Evolutionary conservation across 2,797 vertebrate species (phyloP), one percentile per base, ranked within the genome.

Genomic region (Miichthys miiuy): DNA sequence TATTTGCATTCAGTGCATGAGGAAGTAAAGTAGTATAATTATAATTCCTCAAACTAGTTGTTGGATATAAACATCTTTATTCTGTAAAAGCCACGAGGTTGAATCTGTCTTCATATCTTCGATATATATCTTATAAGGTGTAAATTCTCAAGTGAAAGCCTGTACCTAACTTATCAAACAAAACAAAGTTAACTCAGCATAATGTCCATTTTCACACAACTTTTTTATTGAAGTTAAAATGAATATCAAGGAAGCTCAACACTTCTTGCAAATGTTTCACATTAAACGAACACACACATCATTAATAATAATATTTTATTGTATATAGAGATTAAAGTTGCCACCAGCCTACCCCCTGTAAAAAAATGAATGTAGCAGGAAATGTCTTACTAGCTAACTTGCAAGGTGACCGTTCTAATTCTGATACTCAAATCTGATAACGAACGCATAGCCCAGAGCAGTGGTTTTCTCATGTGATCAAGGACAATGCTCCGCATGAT

Each of bases 1-100:
- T 56, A 27, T 68, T 27, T 71, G 21, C 9, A 60, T 48, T 13
- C 9, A 20, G 5, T 21, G 21, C 30, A 30, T 64, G 30, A 56
- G 38, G 30, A 64, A 62, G 9, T 9, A 38, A 38, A 38, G 34
- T 9, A 38, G 8, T 8, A 38, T 38, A 61, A 61, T 41, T 30
- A 54, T 3, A 17, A n/a, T 66, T 52, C 38, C 5, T 48, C 21
- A n/a, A 17, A 34, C 18, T 23, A 67, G 46, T 16, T 48, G 38
- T 17, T 38, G 20, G 25, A 52, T 42, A 47, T 42, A 62, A 55
- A 48, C 42, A 48, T 62, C 10, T 51, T 64, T 55, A 56, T 62
- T 62, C 63, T 27, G 55, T 12, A 62, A 38, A 55, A 55, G 23
- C 30, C 20, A 7, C 16, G 30, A 11, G 44, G 44, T 25, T 50